Conservation (phyloP, 2,888 invertebrate genomes). For the Patella pellucida region DNA sequence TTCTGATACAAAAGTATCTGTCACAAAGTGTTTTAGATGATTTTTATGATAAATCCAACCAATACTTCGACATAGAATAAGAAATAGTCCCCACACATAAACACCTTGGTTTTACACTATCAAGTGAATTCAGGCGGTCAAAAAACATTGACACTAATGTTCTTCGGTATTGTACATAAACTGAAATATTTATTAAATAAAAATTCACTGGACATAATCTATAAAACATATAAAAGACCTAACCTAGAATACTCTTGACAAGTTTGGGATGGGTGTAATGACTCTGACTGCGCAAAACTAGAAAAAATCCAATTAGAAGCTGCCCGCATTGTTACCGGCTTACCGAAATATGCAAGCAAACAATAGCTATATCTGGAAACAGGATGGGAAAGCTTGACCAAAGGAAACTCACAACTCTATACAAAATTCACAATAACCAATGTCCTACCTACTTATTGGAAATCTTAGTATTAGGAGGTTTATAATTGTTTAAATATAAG, state of each 20-base stretch:
- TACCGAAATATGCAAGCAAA: constrained; percentile 13
- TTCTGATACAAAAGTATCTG: too few species aligned
- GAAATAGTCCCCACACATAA: constrained; percentile 10
- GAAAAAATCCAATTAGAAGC: constrained; percentile 16
- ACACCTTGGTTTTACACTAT: constrained; percentile 20
- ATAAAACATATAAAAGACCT: constrained; percentile 12
- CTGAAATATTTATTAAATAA: constrained; percentile 6
- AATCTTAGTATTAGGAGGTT: too few species aligned
- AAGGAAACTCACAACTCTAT: neutral
- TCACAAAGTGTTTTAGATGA: too few species aligned
- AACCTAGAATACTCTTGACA: constrained; percentile 16
- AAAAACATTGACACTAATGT: neutral
- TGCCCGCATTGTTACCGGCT: constrained; percentile 17
- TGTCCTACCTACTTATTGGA: too few species aligned
- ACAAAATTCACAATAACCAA: neutral
- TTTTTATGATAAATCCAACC: too few species aligned
- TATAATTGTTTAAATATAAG: too few species aligned
- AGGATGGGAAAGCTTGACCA: constrained; percentile 6
- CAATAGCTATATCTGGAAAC: neutral
- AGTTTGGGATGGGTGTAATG: constrained; percentile 17
- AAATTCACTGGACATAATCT: neutral
- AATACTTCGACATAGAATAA: neutral
- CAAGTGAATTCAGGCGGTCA: constrained; percentile 4
- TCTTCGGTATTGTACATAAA: constrained; percentile 15
- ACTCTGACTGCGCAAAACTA: too few species aligned